These are phyloP conservation scores for Gandaritis pyraliata DNA, from an alignment of 2,888 invertebrate genomes.

Conservation along the genomic window DNA sequence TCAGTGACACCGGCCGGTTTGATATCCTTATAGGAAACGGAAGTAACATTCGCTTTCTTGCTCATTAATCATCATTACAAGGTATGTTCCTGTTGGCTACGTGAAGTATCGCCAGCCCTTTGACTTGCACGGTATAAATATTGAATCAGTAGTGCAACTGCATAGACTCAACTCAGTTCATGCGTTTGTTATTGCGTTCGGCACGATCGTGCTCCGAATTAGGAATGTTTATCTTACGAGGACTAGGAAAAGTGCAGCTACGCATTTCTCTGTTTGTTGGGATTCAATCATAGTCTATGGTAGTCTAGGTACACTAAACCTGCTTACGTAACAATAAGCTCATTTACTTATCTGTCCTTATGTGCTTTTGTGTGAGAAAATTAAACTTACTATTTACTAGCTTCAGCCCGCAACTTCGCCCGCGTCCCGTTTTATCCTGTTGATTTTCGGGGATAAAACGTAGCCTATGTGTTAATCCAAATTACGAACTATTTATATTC, in stretches of 20 bases:
- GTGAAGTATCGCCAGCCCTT: conserved; percentile 17
- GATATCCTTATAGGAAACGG: conserved; percentile 25
- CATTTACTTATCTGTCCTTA: too few relatives aligned
- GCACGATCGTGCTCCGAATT: neutral
- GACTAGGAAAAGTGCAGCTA: neutral
- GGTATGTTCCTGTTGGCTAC: conserved; percentile 24
- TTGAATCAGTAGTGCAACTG: conserved; percentile 11
- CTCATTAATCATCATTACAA: conserved; percentile 26
- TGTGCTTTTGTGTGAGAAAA: too few relatives aligned
- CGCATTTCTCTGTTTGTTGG: neutral
- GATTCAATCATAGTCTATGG: neutral
- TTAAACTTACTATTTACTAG: too few relatives aligned
- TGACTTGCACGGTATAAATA: conserved; percentile 4
- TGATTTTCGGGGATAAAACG: too few relatives aligned
- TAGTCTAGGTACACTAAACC: too few relatives aligned
- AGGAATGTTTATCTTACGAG: neutral
- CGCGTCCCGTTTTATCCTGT: too few relatives aligned
- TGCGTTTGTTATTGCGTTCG: neutral
- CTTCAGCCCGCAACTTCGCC: too few relatives aligned
- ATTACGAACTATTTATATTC: too few relatives aligned
- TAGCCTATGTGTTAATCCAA: too few relatives aligned
- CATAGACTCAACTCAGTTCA: neutral
- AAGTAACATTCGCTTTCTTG: conserved; percentile 23
- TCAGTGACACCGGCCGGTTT: conserved; percentile 16
- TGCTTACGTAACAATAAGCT: too few relatives aligned